phyloP scores from a whole-genome alignment of 37 sponge, comb jelly and placozoan genomes.

The Amphimedon queenslandica region DNA sequence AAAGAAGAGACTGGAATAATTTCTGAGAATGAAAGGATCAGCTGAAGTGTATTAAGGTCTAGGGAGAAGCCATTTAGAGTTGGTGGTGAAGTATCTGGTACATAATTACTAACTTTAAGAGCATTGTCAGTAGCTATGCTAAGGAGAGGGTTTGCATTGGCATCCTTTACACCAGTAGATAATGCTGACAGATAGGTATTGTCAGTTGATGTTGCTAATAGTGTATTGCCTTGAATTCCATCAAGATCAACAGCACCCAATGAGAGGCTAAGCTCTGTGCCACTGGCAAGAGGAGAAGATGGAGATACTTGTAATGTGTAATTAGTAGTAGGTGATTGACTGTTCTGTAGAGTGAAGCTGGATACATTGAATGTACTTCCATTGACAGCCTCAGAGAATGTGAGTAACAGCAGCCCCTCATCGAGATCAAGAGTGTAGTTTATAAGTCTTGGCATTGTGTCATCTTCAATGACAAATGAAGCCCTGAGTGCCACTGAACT shows the following conservation, averaged over 20 bases:
- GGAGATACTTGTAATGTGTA: slow-evolving; percentile 24
- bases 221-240: slow-evolving; percentile 20
- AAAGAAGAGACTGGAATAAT: slow-evolving; percentile 29
- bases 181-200: slow-evolving; percentile 32
- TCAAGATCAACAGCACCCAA: slow-evolving; percentile 45
- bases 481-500: slow-evolving; percentile 42
- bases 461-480: slow-evolving; percentile 35
- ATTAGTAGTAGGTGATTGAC: slow-evolving; percentile 17
- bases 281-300: slow-evolving; percentile 14
- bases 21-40: slow-evolving; percentile 44
- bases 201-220: slow-evolving; percentile 20
- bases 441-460: slow-evolving; percentile 44
- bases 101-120: slow-evolving; percentile 9
- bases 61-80: slow-evolving; percentile 21
- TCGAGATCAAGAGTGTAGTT: slow-evolving; percentile 56
- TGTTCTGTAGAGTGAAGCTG: slow-evolving; percentile 49
- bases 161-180: slow-evolving; percentile 20
- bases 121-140: slow-evolving; percentile 13
- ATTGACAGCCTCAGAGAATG: slow-evolving; percentile 67
- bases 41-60: slow-evolving; percentile 31
- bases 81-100: slow-evolving; percentile 32
- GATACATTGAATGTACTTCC: slow-evolving; percentile 36
- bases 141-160: slow-evolving; percentile 17
- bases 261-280: slow-evolving; percentile 23
- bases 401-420: slow-evolving; percentile 42